Percentiles rank a stretch among this genome's conserved stretches.
These are phyloP conservation scores for Hydrolagus colliei DNA, from an alignment of 2,797 vertebrate species.

Conservation along the genomic window DNA sequence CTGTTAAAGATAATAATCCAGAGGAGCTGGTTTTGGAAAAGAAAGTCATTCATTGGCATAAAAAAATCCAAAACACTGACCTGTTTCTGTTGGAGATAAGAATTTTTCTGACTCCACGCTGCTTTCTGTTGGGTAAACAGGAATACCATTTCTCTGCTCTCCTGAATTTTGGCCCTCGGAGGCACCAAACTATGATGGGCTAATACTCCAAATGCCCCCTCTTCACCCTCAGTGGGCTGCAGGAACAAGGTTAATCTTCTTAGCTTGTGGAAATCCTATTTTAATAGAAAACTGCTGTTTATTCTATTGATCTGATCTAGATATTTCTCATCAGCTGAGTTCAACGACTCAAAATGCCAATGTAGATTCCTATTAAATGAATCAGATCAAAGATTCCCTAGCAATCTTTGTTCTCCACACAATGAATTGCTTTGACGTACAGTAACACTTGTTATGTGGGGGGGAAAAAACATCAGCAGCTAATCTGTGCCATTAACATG, in stretches of 20 bases:
- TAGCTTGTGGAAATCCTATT: background rate
- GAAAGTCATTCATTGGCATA: background rate
- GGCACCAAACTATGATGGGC: no score
- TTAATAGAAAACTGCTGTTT: background rate
- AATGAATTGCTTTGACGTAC: no score
- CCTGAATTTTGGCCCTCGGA: background rate
- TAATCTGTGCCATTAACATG: no score
- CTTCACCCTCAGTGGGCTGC: background rate
- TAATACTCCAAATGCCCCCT: no score
- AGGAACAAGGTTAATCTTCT: background rate
- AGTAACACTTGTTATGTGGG: no score
- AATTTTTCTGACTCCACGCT: background rate
- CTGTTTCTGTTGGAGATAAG: background rate
- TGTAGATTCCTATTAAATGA: no score
- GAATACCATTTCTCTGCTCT: background rate
- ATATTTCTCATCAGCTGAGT: no score
- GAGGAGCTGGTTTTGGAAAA: background rate
- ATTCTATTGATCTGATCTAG: no score
- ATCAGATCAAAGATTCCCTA: no score
- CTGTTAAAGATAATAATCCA: background rate
- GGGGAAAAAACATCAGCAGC: no score
- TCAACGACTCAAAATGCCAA: no score
- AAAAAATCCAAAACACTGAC: background rate
- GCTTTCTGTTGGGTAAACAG: background rate
- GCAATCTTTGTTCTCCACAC: no score